These are phyloP conservation scores for Hippocampus barbouri DNA, from an alignment of 2,113 vertebrate genomes.

Conservation along the genomic window DNA sequence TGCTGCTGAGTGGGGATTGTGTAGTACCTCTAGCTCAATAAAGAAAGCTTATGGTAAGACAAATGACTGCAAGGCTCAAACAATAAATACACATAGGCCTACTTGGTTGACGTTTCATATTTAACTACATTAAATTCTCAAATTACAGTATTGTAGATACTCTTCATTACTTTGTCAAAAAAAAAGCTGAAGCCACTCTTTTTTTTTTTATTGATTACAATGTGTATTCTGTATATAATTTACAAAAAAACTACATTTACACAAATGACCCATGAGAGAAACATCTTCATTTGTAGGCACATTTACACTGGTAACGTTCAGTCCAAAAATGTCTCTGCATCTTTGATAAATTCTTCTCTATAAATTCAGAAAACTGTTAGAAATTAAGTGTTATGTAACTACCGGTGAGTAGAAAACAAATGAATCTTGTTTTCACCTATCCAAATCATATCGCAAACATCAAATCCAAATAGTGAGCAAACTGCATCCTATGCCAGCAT, in stretches of 20 bases:
- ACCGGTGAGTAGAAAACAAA: neutral
- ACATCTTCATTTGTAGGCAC: constrained; percentile 56
- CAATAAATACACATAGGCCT: neutral
- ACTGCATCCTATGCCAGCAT: constrained; percentile 33
- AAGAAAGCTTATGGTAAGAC: neutral
- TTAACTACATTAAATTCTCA: neutral
- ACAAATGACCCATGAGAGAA: constrained; percentile 45
- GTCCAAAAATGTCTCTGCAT: constrained; percentile 32
- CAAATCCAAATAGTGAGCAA: constrained; percentile 10
- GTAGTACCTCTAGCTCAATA: neutral
- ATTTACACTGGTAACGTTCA: constrained; percentile 52
- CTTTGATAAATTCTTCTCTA: constrained; percentile 20
- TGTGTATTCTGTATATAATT: constrained; percentile 54
- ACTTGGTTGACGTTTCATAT: neutral
- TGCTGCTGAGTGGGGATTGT: neutral
- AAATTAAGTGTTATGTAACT: neutral
- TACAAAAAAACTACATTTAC: constrained; percentile 61
- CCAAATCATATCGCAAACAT: neutral
- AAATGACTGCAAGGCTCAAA: neutral
- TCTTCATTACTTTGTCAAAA: constrained; percentile 41
- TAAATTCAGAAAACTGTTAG: too few species aligned
- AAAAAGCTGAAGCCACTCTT: constrained; percentile 52
- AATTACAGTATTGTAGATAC: neutral
- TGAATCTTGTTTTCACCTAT: neutral
- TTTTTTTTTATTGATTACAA: constrained; percentile 61